These are phyloP conservation scores for Nestor notabilis DNA, from an alignment of 2,113 vertebrate genomes.

Conservation along the genomic window DNA sequence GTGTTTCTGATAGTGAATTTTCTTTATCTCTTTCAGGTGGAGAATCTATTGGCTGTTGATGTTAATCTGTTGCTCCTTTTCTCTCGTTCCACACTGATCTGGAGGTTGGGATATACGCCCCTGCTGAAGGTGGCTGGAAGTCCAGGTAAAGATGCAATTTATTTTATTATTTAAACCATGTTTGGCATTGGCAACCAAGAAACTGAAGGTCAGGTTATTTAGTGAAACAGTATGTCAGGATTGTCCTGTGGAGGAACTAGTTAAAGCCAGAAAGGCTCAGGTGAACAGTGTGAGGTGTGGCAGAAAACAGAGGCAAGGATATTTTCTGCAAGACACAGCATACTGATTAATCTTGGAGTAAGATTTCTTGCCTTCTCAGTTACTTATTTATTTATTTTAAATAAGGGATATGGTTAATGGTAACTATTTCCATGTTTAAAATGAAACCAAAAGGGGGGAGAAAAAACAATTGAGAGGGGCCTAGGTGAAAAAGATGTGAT, in stretches of 20 bases:
- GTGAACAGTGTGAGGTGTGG: background rate
- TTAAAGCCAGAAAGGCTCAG: background rate
- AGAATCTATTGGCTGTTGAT: background rate
- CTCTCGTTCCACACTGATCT: background rate
- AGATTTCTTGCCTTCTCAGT: background rate
- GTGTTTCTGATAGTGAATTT: background rate
- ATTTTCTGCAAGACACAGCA: background rate
- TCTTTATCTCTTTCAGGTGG: background rate
- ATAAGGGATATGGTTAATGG: background rate
- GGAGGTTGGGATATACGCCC: background rate
- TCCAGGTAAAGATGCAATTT: background rate
- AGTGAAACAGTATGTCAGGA: background rate
- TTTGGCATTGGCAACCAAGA: background rate
- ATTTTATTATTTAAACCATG: background rate
- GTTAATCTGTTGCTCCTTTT: background rate
- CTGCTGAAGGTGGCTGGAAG: background rate
- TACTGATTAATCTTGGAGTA: background rate
- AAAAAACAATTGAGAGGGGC: background rate
- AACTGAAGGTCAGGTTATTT: background rate
- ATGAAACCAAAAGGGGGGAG: background rate
- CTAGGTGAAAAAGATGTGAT: background rate
- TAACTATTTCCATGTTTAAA: background rate
- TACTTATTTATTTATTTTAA: background rate
- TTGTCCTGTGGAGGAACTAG: accelerated
- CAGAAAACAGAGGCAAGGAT: background rate